Evolutionary conservation across 2,888 invertebrate genomes (phyloP).

Genomic region (Heterodera filipjevi): DNA sequence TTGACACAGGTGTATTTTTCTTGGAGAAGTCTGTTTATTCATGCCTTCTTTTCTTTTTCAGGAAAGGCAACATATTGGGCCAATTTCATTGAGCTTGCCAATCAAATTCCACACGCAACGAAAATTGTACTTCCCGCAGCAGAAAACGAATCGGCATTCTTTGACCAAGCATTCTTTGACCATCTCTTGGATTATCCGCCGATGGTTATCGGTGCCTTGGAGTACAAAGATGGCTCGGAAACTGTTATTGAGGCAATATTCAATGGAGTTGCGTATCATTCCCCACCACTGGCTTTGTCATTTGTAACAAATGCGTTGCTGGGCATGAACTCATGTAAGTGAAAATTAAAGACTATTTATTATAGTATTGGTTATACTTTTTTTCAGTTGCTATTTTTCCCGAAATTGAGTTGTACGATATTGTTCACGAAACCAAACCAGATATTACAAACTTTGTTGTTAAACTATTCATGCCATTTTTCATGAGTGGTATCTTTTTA

Average conservation of each 20-base stretch:
- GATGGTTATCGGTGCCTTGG: slow-evolving; percentile 41
- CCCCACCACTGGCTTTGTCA: slow-evolving; percentile 40
- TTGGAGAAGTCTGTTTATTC: no score
- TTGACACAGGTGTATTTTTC: background rate
- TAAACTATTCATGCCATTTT: background rate
- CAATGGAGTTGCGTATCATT: slow-evolving; percentile 45
- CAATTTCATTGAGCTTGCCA: slow-evolving; percentile 6
- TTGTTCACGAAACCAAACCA: background rate
- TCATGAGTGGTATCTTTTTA: slow-evolving; percentile 43
- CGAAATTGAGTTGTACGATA: slow-evolving; percentile 36
- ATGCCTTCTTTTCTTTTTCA: background rate
- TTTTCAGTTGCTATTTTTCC: slow-evolving; percentile 36
- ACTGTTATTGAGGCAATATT: slow-evolving; percentile 39
- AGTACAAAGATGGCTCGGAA: slow-evolving; percentile 3
- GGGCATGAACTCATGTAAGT: background rate
- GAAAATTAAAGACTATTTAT: no score
- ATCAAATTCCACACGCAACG: background rate
- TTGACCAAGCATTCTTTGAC: background rate
- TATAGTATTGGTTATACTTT: no score
- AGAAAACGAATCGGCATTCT: background rate
- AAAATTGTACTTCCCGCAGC: background rate
- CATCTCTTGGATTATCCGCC: slow-evolving; percentile 26
- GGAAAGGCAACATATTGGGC: background rate
- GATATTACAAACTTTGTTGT: no score
- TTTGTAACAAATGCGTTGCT: slow-evolving; percentile 43